Conservation (phyloP, 2,113 vertebrate genomes). For the Butorides virescens region DNA sequence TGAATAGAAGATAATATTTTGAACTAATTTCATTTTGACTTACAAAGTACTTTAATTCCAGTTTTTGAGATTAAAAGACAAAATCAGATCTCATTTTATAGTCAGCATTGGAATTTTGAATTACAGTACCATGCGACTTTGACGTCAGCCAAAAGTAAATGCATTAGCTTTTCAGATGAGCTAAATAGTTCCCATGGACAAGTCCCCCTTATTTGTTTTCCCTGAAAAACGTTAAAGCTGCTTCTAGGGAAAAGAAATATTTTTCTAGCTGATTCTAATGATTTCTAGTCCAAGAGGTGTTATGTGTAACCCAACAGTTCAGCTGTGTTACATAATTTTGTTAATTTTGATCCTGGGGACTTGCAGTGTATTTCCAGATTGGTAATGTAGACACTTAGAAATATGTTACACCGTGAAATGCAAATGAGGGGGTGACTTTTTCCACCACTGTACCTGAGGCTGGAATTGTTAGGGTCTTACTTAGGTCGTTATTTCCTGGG, state of each 20-base stretch:
- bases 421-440: not conserved
- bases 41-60: not conserved
- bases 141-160: not conserved
- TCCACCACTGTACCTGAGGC: not conserved
- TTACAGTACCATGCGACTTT: not conserved
- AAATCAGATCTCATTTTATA: not conserved
- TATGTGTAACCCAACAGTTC: not conserved
- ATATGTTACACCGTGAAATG: not conserved
- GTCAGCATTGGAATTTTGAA: not conserved
- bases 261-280: not conserved
- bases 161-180: not conserved
- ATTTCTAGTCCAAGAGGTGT: not conserved
- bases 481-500: not conserved
- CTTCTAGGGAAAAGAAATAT: not conserved
- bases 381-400: not conserved
- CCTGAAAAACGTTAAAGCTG: not conserved
- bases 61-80: not conserved
- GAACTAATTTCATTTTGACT: not conserved
- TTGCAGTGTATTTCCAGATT: not conserved
- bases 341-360: not conserved
- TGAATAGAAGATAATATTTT: not conserved
- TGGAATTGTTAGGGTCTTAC: not conserved
- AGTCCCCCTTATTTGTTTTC: not conserved
- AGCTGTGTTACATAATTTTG: not conserved
- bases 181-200: not conserved